These are phyloP conservation scores for Melanotaenia trifasciata DNA, from an alignment of 2,797 vertebrate genomes.

Conservation along the genomic window DNA sequence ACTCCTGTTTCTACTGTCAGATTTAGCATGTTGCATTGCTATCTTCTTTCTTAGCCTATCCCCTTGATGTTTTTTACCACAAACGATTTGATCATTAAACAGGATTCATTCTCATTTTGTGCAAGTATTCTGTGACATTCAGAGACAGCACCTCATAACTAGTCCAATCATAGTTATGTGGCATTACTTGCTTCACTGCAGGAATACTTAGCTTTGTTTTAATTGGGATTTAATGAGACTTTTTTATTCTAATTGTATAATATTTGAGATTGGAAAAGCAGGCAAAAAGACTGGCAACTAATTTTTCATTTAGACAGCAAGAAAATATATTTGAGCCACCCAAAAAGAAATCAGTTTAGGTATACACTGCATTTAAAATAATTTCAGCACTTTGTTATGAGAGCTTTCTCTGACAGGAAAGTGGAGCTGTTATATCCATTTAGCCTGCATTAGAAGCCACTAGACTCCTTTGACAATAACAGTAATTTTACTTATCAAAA, in stretches of 20 bases:
- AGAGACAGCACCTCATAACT: background rate
- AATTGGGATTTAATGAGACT: background rate
- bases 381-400: background rate
- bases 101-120: background rate
- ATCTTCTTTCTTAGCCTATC: conserved; percentile 24
- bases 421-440: background rate
- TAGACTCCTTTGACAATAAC: background rate
- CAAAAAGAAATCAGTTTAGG: background rate
- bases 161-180: background rate
- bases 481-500: background rate
- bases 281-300: background rate
- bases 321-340: background rate
- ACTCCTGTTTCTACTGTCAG: conserved; percentile 41
- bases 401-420: background rate
- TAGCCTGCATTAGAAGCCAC: background rate
- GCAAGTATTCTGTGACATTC: background rate
- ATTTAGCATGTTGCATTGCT: conserved; percentile 38
- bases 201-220: background rate
- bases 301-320: background rate
- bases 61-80: background rate
- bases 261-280: background rate
- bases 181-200: background rate
- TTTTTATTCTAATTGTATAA: background rate
- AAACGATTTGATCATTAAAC: background rate
- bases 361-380: background rate